Evolutionary conservation across 2,113 vertebrate species (phyloP), one percentile per base, ranked within the genome.

Genomic region (Probosciger aterrimus): DNA sequence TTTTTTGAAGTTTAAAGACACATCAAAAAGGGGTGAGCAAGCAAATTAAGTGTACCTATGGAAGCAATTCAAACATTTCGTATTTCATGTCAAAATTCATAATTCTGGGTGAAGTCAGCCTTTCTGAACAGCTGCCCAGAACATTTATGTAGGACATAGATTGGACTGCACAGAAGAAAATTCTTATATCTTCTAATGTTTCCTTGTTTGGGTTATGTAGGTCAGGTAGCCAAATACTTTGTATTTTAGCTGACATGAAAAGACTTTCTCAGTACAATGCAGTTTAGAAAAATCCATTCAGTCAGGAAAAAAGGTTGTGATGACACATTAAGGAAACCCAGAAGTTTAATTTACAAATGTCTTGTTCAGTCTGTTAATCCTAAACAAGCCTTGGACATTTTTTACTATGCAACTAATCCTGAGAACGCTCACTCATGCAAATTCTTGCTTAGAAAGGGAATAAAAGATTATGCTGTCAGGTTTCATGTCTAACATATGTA

Each of bases 251-350:
- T 91, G 47, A 65, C 50, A 18, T 68, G 65, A 79, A 92, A 91
- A 95, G 69, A 53, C 59, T 82, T 84, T 79, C 57, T 73, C 44
- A 53, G 37, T 76, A 87, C 37, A 94, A 37, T 65, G 35, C 57
- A 80, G 62, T 86, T 93, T 94, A 89, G 83, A 92, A 96, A 96
- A 95, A 86, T 64, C 67, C 41, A 47, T 88, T 92, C 92, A 82
- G 60, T 74, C 60, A 86, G 57, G 43, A 84, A 90, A 90, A 88
- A 92, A 63, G 31, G 19, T 69, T 79, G 46, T 89, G 77, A 76
- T 91, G 67, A 94, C 70, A 73, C 69, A 79, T 86, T 93, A 82
- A 91, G 24, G 47, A 87, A 88, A 47, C 18, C 30, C 67, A 86
- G 74, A 44, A 82, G 37, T 84, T 91, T 88, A 77, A 90, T 94